phyloP scores from a whole-genome alignment of 2,797 vertebrate species.

The Columba guinea region DNA sequence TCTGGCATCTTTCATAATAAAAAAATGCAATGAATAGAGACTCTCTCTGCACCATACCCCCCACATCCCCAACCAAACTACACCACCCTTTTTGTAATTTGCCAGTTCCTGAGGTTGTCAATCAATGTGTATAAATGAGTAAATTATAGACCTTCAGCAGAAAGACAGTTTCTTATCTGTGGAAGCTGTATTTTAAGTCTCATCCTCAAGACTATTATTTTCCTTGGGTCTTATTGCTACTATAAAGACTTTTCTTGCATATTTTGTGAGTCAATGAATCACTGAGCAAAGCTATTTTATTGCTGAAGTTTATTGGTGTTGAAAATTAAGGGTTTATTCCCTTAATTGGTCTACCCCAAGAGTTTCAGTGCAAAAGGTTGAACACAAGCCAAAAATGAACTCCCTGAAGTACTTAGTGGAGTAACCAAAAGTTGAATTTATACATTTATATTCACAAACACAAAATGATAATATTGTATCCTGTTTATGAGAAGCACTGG shows the following conservation, averaged over 20 bases:
- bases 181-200: neutral
- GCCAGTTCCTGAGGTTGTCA: rapidly evolving
- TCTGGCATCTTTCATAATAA: neutral
- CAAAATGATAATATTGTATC: neutral
- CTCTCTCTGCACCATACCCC: rapidly evolving
- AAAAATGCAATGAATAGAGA: neutral
- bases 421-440: neutral
- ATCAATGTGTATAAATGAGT: neutral
- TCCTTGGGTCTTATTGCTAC: neutral
- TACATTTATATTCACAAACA: neutral
- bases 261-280: neutral
- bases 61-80: neutral
- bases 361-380: neutral
- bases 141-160: neutral
- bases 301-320: neutral
- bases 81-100: neutral
- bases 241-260: neutral
- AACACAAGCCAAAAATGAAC: neutral
- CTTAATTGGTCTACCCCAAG: neutral
- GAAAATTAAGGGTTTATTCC: neutral
- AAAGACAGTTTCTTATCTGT: neutral
- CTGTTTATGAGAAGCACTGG: neutral
- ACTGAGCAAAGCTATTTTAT: neutral
- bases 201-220: neutral
- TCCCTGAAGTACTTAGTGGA: neutral